phyloP scores from a whole-genome alignment of 1,140 invertebrate species.

The Drosophila carrolli region DNA sequence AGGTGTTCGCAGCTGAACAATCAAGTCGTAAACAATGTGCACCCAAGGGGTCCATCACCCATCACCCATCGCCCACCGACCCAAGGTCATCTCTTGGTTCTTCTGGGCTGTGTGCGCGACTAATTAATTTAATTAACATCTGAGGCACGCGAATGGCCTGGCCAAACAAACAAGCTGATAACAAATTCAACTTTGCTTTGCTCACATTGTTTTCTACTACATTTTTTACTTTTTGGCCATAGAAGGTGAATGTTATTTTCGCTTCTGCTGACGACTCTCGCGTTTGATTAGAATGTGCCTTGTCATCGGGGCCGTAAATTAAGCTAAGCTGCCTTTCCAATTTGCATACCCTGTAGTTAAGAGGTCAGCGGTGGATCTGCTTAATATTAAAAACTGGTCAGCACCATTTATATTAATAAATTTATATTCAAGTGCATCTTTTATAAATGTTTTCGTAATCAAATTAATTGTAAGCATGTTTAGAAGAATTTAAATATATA shows the following conservation, averaged over 20 bases:
- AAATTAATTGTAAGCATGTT: too few relatives aligned
- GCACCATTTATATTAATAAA: too few relatives aligned
- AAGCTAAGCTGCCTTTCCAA: conserved; percentile 61
- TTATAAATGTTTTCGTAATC: too few relatives aligned
- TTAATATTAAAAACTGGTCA: conserved; percentile 14
- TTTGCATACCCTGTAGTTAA: conserved; percentile 55
- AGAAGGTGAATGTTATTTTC: conserved; percentile 59
- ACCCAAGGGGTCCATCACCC: conserved; percentile 55
- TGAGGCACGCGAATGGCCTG: conserved; percentile 71
- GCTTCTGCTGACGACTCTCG: conserved; percentile 45
- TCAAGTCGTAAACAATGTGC: conserved; percentile 80
- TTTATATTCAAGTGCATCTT: too few relatives aligned
- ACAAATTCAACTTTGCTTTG: conserved; percentile 53
- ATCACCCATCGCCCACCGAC: conserved; percentile 25
- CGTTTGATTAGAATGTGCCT: conserved; percentile 69
- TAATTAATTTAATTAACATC: conserved; percentile 79
- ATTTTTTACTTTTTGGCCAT: conserved; percentile 34
- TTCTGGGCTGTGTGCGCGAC: conserved; percentile 41
- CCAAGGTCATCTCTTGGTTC: conserved; percentile 48
- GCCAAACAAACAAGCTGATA: conserved; percentile 67
- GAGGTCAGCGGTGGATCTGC: conserved; percentile 18
- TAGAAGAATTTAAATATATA: too few relatives aligned
- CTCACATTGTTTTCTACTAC: conserved; percentile 18
- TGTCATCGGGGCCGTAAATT: conserved; percentile 66
- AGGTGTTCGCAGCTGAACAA: conserved; percentile 63